Percentiles rank a stretch among this genome's conserved stretches.
These are phyloP conservation scores for Willowsia nigromaculata DNA, from an alignment of 2,888 invertebrate genomes.

Conservation along the genomic window DNA sequence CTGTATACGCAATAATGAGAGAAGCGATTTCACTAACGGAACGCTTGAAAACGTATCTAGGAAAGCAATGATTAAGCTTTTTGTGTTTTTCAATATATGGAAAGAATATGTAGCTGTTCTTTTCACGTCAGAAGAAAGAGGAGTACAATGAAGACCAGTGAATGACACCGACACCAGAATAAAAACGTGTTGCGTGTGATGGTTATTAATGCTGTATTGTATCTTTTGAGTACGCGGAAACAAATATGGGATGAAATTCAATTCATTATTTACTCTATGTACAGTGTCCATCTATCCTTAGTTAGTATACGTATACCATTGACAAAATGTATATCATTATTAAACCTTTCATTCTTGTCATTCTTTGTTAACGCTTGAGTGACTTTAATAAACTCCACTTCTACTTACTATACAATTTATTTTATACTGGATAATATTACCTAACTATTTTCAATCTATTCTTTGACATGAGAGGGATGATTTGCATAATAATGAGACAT, in stretches of 20 bases:
- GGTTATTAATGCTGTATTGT: background rate
- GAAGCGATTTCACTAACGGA: too few species aligned
- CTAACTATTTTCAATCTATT: conserved; percentile 22
- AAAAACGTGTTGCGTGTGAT: background rate
- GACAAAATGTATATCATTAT: background rate
- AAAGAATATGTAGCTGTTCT: background rate
- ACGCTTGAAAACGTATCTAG: too few species aligned
- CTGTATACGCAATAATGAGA: too few species aligned
- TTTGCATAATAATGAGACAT: background rate
- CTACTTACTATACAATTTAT: background rate
- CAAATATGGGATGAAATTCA: background rate
- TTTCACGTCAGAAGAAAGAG: background rate
- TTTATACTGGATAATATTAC: conserved; percentile 25
- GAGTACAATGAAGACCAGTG: background rate
- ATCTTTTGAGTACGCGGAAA: background rate
- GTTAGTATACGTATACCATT: background rate
- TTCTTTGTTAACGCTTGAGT: conserved; percentile 23
- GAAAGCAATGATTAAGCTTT: too few species aligned
- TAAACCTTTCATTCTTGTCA: background rate
- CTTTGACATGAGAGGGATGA: background rate
- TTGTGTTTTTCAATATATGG: too few species aligned
- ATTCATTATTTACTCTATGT: too few species aligned
- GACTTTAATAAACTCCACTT: conserved; percentile 51
- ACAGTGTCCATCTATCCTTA: too few species aligned
- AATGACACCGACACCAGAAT: background rate